Percentiles rank a stretch among this genome's conserved stretches.
phyloP scores from a whole-genome alignment of 2,888 invertebrate species.

The Cepaea hortensis region DNA sequence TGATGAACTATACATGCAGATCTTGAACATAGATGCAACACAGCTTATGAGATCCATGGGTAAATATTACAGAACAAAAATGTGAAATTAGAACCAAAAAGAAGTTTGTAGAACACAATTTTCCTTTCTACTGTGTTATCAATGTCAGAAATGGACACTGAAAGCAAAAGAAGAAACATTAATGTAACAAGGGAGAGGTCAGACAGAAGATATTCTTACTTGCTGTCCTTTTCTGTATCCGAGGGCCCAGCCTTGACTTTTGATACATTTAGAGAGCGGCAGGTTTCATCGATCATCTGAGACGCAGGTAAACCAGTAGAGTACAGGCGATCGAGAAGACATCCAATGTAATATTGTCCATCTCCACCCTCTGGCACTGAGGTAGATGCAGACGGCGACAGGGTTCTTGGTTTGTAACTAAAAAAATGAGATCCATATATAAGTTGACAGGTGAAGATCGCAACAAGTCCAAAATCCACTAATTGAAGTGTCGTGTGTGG shows the following conservation, averaged over 20 bases:
- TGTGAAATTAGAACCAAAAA: too few species aligned
- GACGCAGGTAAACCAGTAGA: slow-evolving; percentile 41
- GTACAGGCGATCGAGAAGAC: slow-evolving; percentile 47
- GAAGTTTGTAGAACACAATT: too few species aligned
- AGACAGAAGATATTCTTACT: slow-evolving; percentile 21
- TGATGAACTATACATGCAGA: too few species aligned
- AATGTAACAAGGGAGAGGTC: neutral
- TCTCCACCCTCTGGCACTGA: slow-evolving; percentile 42
- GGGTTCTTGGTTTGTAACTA: slow-evolving; percentile 43
- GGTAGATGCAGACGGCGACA: slow-evolving; percentile 25
- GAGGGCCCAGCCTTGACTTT: slow-evolving; percentile 47
- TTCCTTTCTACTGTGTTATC: too few species aligned
- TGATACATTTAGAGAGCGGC: slow-evolving; percentile 36
- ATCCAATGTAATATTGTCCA: slow-evolving; percentile 47
- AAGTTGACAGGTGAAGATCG: too few species aligned
- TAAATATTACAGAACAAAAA: too few species aligned
- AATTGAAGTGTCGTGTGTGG: too few species aligned
- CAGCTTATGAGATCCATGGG: too few species aligned
- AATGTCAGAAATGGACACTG: too few species aligned
- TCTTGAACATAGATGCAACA: too few species aligned
- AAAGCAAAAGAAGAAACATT: neutral
- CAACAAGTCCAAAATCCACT: too few species aligned
- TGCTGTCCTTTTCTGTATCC: slow-evolving; percentile 46
- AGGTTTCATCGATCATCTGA: slow-evolving; percentile 44
- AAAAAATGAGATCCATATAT: too few species aligned